These are phyloP conservation scores for Epinephelus coioides DNA, from an alignment of 2,797 vertebrate species.

Conservation along the genomic window DNA sequence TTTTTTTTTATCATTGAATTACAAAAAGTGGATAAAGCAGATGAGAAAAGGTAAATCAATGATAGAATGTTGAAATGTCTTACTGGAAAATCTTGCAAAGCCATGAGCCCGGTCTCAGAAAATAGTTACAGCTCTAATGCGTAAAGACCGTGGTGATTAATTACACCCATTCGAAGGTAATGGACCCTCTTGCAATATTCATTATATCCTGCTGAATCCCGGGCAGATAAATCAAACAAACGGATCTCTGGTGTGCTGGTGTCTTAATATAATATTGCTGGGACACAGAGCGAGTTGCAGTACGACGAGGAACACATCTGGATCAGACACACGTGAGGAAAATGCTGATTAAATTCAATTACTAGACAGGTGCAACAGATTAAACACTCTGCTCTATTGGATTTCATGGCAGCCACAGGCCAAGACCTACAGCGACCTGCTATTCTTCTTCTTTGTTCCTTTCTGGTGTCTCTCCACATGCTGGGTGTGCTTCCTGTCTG, in stretches of 20 bases:
- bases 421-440: conserved; percentile 31
- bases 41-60: conserved; percentile 25
- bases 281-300: conserved; percentile 21
- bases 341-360: conserved; percentile 68
- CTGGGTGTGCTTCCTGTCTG: conserved; percentile 73
- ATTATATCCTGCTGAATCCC: conserved; percentile 71
- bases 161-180: conserved; percentile 69
- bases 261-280: conserved; percentile 62
- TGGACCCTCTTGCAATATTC: conserved; percentile 74
- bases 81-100: conserved; percentile 48
- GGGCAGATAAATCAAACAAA: conserved; percentile 72
- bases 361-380: conserved; percentile 69
- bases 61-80: conserved; percentile 21
- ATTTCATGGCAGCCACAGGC: conserved; percentile 45
- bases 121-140: conserved; percentile 55
- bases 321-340: conserved; percentile 46
- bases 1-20: conserved; percentile 13
- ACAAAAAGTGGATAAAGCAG: conserved; percentile 18
- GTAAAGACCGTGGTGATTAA: conserved; percentile 62
- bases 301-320: conserved; percentile 63
- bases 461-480: conserved; percentile 61
- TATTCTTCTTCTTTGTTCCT: conserved; percentile 55
- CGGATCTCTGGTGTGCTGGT: conserved; percentile 37
- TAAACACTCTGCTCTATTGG: conserved; percentile 58
- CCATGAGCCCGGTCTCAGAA: conserved; percentile 46